These are phyloP conservation scores for Dryadula phaetusa DNA, from an alignment of 2,888 invertebrate genomes.

Conservation along the genomic window DNA sequence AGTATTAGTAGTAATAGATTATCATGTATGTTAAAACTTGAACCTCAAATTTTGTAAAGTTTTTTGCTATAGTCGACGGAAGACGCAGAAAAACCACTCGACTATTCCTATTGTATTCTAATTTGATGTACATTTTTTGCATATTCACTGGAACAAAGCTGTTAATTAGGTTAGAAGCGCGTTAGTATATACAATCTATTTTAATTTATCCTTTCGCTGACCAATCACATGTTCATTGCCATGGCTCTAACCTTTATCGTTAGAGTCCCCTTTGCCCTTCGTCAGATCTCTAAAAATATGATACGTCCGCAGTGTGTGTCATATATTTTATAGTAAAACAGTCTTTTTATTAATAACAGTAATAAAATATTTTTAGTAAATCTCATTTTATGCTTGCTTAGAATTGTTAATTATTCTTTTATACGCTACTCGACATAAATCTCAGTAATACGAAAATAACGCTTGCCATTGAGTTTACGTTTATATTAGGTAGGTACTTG, in stretches of 20 bases:
- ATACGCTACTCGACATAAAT: no score
- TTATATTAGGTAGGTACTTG: no score
- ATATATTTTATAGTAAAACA: neutral
- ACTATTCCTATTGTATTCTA: neutral
- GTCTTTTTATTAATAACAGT: neutral
- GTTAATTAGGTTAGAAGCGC: conserved; percentile 12
- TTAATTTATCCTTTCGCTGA: conserved; percentile 38
- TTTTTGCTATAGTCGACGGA: no score
- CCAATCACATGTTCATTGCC: conserved; percentile 47
- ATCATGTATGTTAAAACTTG: no score
- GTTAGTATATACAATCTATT: conserved; percentile 27
- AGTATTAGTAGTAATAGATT: no score
- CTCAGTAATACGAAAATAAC: no score
- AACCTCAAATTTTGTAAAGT: no score
- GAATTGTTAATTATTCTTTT: no score
- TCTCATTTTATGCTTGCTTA: no score
- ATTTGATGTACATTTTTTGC: neutral
- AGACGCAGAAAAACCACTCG: neutral
- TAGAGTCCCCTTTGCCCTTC: conserved; percentile 57
- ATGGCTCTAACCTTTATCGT: conserved; percentile 54
- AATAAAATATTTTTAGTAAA: no score
- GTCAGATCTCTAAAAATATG: conserved; percentile 64
- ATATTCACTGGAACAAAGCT: neutral
- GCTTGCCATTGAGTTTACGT: no score
- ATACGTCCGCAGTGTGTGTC: conserved; percentile 17